Evolutionary conservation across 1,140 invertebrate genomes (phyloP).

Genomic region (Nymphalis io): DNA sequence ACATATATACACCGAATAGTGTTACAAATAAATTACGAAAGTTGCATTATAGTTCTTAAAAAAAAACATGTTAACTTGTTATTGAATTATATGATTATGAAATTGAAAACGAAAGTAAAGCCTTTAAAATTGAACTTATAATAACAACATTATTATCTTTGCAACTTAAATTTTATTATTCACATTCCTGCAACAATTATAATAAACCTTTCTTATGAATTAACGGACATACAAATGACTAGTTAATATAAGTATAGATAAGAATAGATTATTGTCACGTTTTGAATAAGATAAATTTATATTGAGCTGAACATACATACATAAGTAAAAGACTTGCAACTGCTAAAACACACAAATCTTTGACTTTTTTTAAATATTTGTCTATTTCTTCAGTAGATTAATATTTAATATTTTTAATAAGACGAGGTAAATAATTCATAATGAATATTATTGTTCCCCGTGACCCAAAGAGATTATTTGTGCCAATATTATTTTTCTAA

Average conservation of each 20-base stretch:
- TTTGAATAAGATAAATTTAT: constrained; percentile 9
- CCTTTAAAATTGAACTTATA: too few relatives aligned
- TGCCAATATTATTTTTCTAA: neutral
- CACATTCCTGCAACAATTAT: neutral
- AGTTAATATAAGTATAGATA: neutral
- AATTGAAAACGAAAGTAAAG: too few relatives aligned
- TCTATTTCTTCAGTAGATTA: neutral
- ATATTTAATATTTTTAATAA: too few relatives aligned
- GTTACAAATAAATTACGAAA: too few relatives aligned
- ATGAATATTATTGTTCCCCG: neutral
- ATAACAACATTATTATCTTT: too few relatives aligned
- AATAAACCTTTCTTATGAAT: neutral
- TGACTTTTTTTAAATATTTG: too few relatives aligned
- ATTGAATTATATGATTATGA: too few relatives aligned
- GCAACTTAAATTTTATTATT: too few relatives aligned
- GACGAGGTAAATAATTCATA: neutral
- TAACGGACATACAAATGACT: neutral
- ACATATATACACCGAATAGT: too few relatives aligned
- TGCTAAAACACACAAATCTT: neutral
- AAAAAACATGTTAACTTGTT: too few relatives aligned
- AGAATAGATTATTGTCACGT: constrained; percentile 9
- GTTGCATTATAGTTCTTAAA: too few relatives aligned
- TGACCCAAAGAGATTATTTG: constrained; percentile 7
- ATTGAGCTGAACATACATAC: neutral
- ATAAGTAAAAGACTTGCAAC: neutral